These are phyloP conservation scores for Mus spicilegus DNA, from an alignment of 2,113 vertebrate species.

Conservation along the genomic window DNA sequence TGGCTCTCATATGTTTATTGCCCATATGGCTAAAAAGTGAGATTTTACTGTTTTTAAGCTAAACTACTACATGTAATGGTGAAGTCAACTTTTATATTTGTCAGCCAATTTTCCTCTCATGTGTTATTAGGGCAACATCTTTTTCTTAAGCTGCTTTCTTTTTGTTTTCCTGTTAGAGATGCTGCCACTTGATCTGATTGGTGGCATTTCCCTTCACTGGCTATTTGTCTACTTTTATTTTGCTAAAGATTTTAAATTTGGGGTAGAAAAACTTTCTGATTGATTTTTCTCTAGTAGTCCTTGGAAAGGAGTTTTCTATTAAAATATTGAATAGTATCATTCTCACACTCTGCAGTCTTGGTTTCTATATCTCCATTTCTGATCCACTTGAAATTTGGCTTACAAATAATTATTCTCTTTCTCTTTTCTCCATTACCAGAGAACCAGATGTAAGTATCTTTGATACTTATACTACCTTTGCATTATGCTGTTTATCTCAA, in stretches of 20 bases:
- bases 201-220: neutral
- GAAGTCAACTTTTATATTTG: neutral
- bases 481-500: neutral
- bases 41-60: neutral
- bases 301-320: neutral
- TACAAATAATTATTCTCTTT: neutral
- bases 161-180: neutral
- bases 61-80: neutral
- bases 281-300: neutral
- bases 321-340: neutral
- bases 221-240: slow-evolving; percentile 9
- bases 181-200: neutral
- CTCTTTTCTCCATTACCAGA: neutral
- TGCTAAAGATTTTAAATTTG: neutral
- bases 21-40: neutral
- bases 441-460: neutral
- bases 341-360: neutral
- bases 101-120: neutral
- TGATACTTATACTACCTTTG: neutral
- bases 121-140: neutral
- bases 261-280: neutral
- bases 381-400: neutral
- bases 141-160: neutral
- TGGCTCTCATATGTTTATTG: slow-evolving; percentile 4
- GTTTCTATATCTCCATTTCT: neutral